These are phyloP conservation scores for Diaperis boleti DNA, from an alignment of 2,888 invertebrate species.

Conservation along the genomic window DNA sequence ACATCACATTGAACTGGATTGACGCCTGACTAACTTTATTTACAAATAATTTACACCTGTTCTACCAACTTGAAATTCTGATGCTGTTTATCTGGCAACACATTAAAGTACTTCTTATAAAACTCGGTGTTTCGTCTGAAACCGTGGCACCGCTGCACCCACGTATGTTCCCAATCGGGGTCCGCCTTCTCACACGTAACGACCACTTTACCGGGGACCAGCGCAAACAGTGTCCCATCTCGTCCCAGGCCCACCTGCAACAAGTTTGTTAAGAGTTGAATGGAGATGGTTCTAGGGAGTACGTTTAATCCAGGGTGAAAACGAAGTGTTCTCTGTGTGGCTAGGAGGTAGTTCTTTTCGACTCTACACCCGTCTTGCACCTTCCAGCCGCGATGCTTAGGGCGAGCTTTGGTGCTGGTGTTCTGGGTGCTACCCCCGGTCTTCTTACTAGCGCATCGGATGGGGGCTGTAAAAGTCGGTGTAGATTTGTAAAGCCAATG, in stretches of 20 bases:
- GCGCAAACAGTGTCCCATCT: slow-evolving; percentile 84
- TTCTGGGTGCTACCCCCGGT: slow-evolving; percentile 80
- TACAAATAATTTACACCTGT: slow-evolving; percentile 69
- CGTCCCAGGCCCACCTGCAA: slow-evolving; percentile 88
- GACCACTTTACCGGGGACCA: slow-evolving; percentile 82
- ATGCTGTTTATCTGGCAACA: slow-evolving; percentile 83
- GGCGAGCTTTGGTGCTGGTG: slow-evolving; percentile 74
- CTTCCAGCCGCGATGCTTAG: slow-evolving; percentile 84
- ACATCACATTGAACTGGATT: slow-evolving; percentile 73
- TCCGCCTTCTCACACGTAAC: slow-evolving; percentile 86
- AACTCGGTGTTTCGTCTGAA: slow-evolving; percentile 76
- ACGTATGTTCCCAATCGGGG: slow-evolving; percentile 82
- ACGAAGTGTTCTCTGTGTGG: slow-evolving; percentile 75
- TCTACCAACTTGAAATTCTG: slow-evolving; percentile 83
- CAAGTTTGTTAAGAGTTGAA: slow-evolving; percentile 49
- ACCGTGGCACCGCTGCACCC: slow-evolving; percentile 76
- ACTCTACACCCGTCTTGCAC: slow-evolving; percentile 79
- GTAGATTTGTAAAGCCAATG: too few species aligned
- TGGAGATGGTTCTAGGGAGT: too few species aligned
- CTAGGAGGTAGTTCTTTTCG: slow-evolving; percentile 76
- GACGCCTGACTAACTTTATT: slow-evolving; percentile 52
- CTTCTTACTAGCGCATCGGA: slow-evolving; percentile 82
- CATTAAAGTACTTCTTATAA: slow-evolving; percentile 88
- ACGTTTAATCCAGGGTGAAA: slow-evolving; percentile 88
- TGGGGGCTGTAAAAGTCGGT: slow-evolving; percentile 24